Base-by-base conservation (phyloP, 2,797 vertebrate species). In the Leptodactylus fallax region DNA sequence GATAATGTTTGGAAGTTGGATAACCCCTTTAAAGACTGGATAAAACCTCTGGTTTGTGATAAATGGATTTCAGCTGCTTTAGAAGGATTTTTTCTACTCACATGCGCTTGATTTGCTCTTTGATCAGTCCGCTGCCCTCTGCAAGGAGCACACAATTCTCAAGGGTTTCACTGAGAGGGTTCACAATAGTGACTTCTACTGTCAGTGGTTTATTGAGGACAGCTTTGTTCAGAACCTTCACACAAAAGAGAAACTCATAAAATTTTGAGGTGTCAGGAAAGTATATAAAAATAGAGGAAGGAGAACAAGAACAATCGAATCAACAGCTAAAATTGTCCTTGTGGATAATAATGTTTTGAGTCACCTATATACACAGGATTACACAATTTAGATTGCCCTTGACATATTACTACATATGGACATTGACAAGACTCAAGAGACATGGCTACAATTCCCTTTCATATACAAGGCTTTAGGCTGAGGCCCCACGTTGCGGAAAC, bases 111-210 rank as follows among this genome's bases (percentile, higher is more conserved):
- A 95, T 92, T 85, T 87, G 91, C 78, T 92, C 93, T 69, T 21
- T 91, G 78, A 96, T 90, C 86, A 96, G 90, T 85, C 93, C 95
- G 0, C 92, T 93, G 53, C 95, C 95, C 83, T 95, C 93, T 5
- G 93, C 93, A 90, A 89, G 92, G 80, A 96, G 90, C 85, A 93
- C 81, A 0, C 95, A 95, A 78, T 92, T 36, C 17, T 0, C 91
- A 85, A 96, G 90, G 0, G 93, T 93, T 0, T 36, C 4, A 0
- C 90, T 71, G 3, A 95, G 90, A 0, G 95, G 95, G 56, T 95
- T 96, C 87, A 92, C 92, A 88, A 96, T 95, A 12, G 81, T 76
- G 90, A 95, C 93, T 85, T 92, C 93, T 61, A 94, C 94, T 0
- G 87, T 90, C 83, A 93, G 84, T 6, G 91, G 92, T 77, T 91